Conservation (phyloP, 2,113 vertebrate species). For the Hipposideros armiger region DNA sequence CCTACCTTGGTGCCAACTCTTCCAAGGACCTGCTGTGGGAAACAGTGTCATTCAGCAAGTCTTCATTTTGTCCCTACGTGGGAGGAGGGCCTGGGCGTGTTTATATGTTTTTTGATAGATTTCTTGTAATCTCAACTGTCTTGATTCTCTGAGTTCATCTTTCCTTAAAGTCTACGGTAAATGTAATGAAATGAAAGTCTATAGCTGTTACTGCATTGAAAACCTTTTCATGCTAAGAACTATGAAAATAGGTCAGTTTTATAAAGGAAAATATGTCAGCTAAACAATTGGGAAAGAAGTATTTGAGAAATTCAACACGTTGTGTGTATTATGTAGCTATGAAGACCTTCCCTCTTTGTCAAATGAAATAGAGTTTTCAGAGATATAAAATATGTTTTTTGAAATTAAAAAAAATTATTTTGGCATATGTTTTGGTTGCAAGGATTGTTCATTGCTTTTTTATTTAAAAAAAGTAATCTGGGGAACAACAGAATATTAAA, state of each 20-base stretch:
- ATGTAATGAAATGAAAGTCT: background rate
- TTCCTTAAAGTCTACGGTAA: background rate
- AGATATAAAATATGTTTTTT: background rate
- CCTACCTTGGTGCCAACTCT: background rate
- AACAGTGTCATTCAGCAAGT: background rate
- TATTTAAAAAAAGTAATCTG: background rate
- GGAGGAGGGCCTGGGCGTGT: background rate
- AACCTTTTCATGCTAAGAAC: background rate
- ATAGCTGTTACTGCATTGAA: background rate
- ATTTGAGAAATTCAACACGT: background rate
- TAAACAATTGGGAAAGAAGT: background rate
- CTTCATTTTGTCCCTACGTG: too few species aligned
- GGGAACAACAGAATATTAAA: background rate
- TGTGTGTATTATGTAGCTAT: background rate
- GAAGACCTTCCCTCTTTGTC: background rate
- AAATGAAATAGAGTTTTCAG: background rate
- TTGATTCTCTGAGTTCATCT: background rate
- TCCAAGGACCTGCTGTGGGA: too few species aligned
- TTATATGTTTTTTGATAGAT: background rate
- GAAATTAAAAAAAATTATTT: slow-evolving; percentile 30
- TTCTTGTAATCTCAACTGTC: background rate
- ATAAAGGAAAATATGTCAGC: background rate
- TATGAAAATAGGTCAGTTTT: background rate
- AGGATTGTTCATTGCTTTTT: background rate
- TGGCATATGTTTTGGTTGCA: background rate